phyloP scores from a whole-genome alignment of 2,888 invertebrate species.

The Macroteleia sp. region DNA sequence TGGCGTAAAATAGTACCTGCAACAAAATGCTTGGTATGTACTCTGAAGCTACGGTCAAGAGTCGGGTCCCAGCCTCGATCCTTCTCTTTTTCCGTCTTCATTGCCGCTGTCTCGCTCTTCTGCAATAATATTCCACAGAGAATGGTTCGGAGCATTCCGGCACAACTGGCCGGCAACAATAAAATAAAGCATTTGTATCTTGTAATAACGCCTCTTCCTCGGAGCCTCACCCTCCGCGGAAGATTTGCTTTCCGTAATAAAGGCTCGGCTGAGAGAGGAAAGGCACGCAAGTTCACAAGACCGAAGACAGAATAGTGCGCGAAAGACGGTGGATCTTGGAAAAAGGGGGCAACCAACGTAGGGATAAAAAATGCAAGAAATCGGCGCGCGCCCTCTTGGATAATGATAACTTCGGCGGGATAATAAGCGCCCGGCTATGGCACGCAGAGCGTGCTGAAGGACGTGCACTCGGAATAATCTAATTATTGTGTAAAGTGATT shows the following conservation, averaged over 20 bases:
- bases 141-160: slow-evolving; percentile 73
- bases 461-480: slow-evolving; percentile 80
- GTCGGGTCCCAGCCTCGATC: slow-evolving; percentile 58
- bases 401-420: slow-evolving; percentile 81
- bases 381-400: too few relatives aligned
- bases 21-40: slow-evolving; percentile 70
- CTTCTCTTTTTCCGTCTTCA: slow-evolving; percentile 40
- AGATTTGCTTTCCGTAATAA: slow-evolving; percentile 74
- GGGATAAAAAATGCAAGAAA: too few relatives aligned
- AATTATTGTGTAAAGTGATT: slow-evolving; percentile 83
- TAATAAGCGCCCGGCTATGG: slow-evolving; percentile 76
- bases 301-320: slow-evolving; percentile 50
- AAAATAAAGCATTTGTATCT: slow-evolving; percentile 82
- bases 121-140: slow-evolving; percentile 72
- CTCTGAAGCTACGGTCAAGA: slow-evolving; percentile 65
- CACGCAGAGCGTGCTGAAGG: slow-evolving; percentile 62
- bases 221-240: slow-evolving; percentile 60
- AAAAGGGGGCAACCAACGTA: too few relatives aligned
- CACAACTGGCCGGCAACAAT: slow-evolving; percentile 77
- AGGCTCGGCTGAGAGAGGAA: slow-evolving; percentile 60
- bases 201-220: slow-evolving; percentile 75
- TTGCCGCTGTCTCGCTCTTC: slow-evolving; percentile 31
- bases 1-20: slow-evolving; percentile 65
- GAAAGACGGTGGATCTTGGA: slow-evolving; percentile 51
- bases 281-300: slow-evolving; percentile 51